A percentile compares a stretch with the other conserved stretches of the same genome.
These are phyloP conservation scores for Papilio xuthus DNA, from an alignment of 1,140 invertebrate species.

Conservation along the genomic window DNA sequence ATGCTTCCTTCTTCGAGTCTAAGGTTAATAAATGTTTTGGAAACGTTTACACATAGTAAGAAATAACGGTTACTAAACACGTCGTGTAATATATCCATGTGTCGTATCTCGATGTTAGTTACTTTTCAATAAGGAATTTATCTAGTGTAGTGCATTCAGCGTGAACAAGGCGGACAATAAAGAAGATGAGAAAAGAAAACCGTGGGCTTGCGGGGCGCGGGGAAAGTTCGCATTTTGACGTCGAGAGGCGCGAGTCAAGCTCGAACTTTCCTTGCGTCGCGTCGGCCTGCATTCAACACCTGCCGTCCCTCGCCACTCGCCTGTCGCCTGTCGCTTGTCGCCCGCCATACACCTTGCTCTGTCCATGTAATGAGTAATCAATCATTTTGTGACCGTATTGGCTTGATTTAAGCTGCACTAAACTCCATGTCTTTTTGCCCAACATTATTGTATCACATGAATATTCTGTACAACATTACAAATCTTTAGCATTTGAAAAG, in stretches of 20 bases:
- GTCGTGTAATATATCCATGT: not conserved
- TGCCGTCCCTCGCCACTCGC: not conserved
- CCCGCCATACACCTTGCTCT: no score
- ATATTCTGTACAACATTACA: no score
- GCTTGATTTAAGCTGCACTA: no score
- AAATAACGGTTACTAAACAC: not conserved
- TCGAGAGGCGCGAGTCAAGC: slow-evolving; percentile 54
- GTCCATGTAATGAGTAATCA: no score
- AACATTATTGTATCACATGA: no score
- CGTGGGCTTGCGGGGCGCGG: slow-evolving; percentile 48
- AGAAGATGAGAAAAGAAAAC: not conserved
- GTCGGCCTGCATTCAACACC: not conserved
- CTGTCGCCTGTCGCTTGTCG: not conserved
- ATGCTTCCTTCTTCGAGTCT: slow-evolving; percentile 75
- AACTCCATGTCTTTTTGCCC: no score
- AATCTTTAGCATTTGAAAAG: no score
- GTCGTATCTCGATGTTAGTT: not conserved
- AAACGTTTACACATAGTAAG: not conserved
- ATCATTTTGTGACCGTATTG: no score
- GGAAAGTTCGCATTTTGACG: slow-evolving; percentile 63
- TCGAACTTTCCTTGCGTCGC: slow-evolving; percentile 66
- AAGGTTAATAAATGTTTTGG: slow-evolving; percentile 53
- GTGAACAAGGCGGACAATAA: not conserved
- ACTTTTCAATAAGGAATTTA: not conserved
- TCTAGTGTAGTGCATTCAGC: not conserved